Percentiles rank a stretch among this genome's conserved stretches.
Evolutionary conservation across 2,888 invertebrate genomes (phyloP).

Genomic region (Leptodirus hochenwartii): DNA sequence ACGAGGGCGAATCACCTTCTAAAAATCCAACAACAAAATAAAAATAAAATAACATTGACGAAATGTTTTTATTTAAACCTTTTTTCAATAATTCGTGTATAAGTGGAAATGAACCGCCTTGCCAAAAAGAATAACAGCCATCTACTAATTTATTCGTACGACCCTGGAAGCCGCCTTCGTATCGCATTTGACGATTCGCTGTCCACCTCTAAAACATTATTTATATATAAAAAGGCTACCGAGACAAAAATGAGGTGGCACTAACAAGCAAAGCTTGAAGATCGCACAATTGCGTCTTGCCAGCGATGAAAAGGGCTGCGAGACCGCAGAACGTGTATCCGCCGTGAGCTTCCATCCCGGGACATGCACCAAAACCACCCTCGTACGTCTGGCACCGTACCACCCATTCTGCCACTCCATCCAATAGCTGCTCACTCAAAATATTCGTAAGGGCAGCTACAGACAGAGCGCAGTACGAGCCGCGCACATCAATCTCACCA

Average conservation of each 20-base stretch:
- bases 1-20: slow-evolving; percentile 30
- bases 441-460: slow-evolving; percentile 76
- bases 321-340: slow-evolving; percentile 98
- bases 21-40: slow-evolving; percentile 21
- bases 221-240: slow-evolving; percentile 6
- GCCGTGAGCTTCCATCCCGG: slow-evolving; percentile 95
- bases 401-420: slow-evolving; percentile 83
- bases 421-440: slow-evolving; percentile 57
- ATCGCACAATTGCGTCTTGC: slow-evolving; percentile 56
- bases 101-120: slow-evolving; percentile 81
- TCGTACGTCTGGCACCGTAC: slow-evolving; percentile 93
- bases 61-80: slow-evolving; percentile 16
- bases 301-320: slow-evolving; percentile 71
- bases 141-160: slow-evolving; percentile 97
- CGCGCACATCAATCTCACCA: slow-evolving; percentile 88
- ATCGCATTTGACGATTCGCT: slow-evolving; percentile 75
- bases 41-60: slow-evolving; percentile 10
- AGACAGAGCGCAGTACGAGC: slow-evolving; percentile 90
- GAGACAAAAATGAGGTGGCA: slow-evolving; percentile 3
- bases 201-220: slow-evolving; percentile 53
- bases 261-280: slow-evolving; percentile 49
- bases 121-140: slow-evolving; percentile 99
- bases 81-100: slow-evolving; percentile 53
- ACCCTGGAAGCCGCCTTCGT: slow-evolving; percentile 95
- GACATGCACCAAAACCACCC: slow-evolving; percentile 90